Evolutionary conservation across 2,113 vertebrate species (phyloP), one percentile per base, ranked within the genome.

Genomic region (Charadrius vociferus): DNA sequence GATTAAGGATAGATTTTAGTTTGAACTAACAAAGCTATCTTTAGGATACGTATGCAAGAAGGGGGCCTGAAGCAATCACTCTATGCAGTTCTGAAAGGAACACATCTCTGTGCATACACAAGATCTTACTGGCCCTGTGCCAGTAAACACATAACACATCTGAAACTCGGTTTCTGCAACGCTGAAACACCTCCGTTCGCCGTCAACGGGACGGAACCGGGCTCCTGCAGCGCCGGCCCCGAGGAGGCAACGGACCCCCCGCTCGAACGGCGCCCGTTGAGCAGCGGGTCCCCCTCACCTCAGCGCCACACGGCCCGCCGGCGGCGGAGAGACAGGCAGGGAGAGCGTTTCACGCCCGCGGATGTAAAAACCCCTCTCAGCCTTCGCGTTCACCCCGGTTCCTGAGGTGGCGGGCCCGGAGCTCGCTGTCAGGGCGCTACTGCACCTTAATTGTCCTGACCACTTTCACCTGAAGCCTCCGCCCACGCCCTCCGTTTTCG

Each of bases 351-450:
- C 3, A 2, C 32, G 4, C 14, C 10, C 14, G 24, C 14, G 22
- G 9, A 2, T 1, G 0, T 0, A 2, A 37, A 19, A 16, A 1
- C 3, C 18, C 0, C 1, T 3, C 14, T 13, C 41, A 1, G 1
- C 6, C 34, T 17, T 15, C 4, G 1, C 6, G 0, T 1, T 10
- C 12, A 5, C 10, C 0, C 12, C 9, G 1, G 8, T 36, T 5
- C 14, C 27, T 1, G 15, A 7, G 5, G 17, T 0, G 1, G 18
- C 6, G 3, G 3, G 7, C 1, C 12, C 10, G 0, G 16, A 24
- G 39, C 3, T 3, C 2, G 30, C 10, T 12, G 5, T 2, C 30
- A 32, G 10, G 0, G 3, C 16, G 45, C 45, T 45, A 45, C 18
- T 45, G 45, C 45, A 3, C 24, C 6, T 5, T 3, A 5, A 0